These are phyloP conservation scores for Proterorhinus semilunaris DNA, from an alignment of 2,113 vertebrate genomes.

Conservation along the genomic window DNA sequence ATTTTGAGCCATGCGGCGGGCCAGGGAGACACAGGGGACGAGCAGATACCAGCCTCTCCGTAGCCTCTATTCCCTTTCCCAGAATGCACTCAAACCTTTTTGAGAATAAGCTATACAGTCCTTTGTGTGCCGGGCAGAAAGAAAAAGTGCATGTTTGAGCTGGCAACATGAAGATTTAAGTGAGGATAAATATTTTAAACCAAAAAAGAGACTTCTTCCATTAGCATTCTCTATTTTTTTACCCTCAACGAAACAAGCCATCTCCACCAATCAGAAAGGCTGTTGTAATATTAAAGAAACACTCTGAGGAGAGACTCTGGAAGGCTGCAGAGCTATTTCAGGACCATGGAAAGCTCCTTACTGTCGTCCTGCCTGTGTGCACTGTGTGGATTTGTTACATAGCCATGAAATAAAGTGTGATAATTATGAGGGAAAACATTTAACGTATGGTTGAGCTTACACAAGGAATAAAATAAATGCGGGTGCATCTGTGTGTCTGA, in stretches of 20 bases:
- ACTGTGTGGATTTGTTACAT: constrained; percentile 25
- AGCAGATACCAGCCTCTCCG: constrained; percentile 18
- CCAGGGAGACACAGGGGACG: constrained; percentile 24
- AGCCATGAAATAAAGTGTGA: neutral
- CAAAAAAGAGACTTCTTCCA: constrained; percentile 37
- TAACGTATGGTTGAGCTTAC: neutral
- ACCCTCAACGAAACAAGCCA: constrained; percentile 46
- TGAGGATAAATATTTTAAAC: constrained; percentile 67
- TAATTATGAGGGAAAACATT: neutral
- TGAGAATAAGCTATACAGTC: neutral
- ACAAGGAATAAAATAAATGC: neutral
- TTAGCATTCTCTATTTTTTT: constrained; percentile 45
- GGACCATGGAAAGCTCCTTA: constrained; percentile 45
- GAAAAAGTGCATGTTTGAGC: neutral
- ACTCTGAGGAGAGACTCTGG: constrained; percentile 21
- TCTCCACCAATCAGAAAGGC: constrained; percentile 42
- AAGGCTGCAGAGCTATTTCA: constrained; percentile 50
- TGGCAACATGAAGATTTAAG: constrained; percentile 26
- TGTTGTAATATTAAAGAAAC: constrained; percentile 64
- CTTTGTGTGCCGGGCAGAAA: constrained; percentile 34
- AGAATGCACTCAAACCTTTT: constrained; percentile 8
- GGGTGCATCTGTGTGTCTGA: constrained; percentile 2
- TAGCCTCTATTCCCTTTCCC: neutral
- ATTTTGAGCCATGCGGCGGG: constrained; percentile 49
- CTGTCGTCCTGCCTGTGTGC: neutral